Base-by-base conservation (phyloP, 2,888 invertebrate species). In the Prenolepis imparis region DNA sequence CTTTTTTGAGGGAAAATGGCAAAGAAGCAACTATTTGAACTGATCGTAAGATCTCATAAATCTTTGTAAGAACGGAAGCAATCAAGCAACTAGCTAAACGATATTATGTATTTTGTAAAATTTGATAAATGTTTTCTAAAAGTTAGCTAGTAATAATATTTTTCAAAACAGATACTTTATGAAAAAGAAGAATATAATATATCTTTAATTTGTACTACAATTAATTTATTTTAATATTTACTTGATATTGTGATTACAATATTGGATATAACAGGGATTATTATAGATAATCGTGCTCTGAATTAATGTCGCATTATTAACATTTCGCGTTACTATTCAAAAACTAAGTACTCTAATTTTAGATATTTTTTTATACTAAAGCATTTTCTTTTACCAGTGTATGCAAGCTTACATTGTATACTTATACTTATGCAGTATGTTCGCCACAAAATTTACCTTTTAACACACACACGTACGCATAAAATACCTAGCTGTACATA, bases 11-110 rank as follows among this genome's bases (percentile, higher is more conserved):
- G 44, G 70, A 55, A 67, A 77, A 78, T 66, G 32, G 68, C 70
- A 64, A 84, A 84, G 82, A 68, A 84, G 82, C 86, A 88, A 88
- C 85, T 85, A 82, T 84, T 86, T 63, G 66, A 78, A 44, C 75
- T 81, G 73, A 74, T 84, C 72, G 67, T 41, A 36, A 18, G 44
- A 39, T 68, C 66, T 57, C 24, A 84, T 82, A 74, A 74, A 78
- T 88, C 80, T 83, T 61, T 28, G 24, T 68, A 41, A 64, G 21
- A 83, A 44, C 24, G 5, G 48, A 81, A 72, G 59, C 36, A 72
- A 78, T 78, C 78, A 44, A 70, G 32, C 44, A 8, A 57, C 68
- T 15, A 24, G 24, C 15, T 57, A 67, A 67, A 28, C 6, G 66
- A 32, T 70, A 59, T 24, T 15, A 41, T 24, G 32, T 68, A 21